Conservation (phyloP, 92 coral and sea anemone genomes). For the Umimayanthus chanpuru region DNA sequence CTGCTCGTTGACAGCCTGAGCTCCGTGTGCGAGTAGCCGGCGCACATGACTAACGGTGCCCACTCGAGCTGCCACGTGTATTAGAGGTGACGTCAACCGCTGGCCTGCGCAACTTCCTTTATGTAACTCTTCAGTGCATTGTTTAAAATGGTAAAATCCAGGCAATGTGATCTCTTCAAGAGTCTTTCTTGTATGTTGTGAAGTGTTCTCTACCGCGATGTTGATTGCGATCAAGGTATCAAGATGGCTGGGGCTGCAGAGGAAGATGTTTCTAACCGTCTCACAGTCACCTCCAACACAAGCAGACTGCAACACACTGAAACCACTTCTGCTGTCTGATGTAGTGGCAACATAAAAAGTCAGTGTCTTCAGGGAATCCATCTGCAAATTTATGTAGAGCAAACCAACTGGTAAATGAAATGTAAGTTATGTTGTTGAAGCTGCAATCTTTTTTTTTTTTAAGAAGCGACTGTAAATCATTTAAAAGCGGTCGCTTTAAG, state of each 20-base stretch:
- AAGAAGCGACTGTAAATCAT: no score
- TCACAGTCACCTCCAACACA: neutral
- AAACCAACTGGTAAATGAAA: no score
- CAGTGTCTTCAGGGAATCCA: constrained; percentile 31
- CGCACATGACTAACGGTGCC: neutral
- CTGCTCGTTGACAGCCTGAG: neutral
- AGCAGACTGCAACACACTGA: neutral
- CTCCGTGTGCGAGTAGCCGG: neutral
- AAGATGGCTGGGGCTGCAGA: constrained; percentile 25
- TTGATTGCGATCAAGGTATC: constrained; percentile 1
- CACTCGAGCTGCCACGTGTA: neutral
- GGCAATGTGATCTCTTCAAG: neutral
- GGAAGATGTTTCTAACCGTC: constrained; percentile 5
- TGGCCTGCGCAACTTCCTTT: neutral
- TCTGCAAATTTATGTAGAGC: neutral
- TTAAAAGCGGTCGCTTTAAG: no score
- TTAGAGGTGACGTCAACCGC: neutral
- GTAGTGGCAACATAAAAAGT: constrained; percentile 21
- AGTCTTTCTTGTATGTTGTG: neutral
- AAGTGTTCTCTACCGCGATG: neutral
- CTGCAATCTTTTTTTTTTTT: no score
- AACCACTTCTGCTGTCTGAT: neutral
- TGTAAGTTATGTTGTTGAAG: no score
- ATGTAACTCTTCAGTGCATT: neutral
- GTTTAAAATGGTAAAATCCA: neutral